A percentile compares a stretch with the other conserved stretches of the same genome.
Conservation (phyloP, 2,113 vertebrate species). For the Brachypodius melanocephalos region DNA sequence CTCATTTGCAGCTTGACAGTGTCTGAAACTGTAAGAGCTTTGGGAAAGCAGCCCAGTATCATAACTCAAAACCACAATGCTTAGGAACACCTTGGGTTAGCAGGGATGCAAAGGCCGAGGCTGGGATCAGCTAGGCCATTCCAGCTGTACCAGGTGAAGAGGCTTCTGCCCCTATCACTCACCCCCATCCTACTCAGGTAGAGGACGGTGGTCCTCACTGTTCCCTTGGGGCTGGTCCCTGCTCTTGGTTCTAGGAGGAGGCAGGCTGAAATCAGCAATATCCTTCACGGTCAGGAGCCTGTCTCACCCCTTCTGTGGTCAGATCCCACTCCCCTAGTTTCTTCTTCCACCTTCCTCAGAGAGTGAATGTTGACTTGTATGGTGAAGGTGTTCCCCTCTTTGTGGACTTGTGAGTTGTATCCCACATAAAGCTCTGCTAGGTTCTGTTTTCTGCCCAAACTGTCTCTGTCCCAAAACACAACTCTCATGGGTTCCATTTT, state of each 20-base stretch:
- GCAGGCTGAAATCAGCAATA: not conserved
- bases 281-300: not conserved
- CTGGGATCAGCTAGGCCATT: not conserved
- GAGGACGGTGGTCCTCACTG: not conserved
- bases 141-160: not conserved
- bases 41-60: not conserved
- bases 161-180: not conserved
- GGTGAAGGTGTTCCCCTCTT: not conserved
- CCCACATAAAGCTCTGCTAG: not conserved
- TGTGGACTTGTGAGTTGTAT: not conserved
- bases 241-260: not conserved
- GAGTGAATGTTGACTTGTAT: not conserved
- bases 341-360: not conserved
- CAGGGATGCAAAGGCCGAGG: not conserved
- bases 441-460: not conserved
- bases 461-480: not conserved
- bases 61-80: not conserved
- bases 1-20: not conserved
- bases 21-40: not conserved
- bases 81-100: not conserved
- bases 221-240: not conserved
- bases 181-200: not conserved
- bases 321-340: not conserved
- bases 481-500: not conserved
- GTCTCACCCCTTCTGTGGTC: not conserved